Evolutionary conservation across 2,888 invertebrate genomes (phyloP), one percentile per base, ranked within the genome.

Genomic region (Drepana falcataria): DNA sequence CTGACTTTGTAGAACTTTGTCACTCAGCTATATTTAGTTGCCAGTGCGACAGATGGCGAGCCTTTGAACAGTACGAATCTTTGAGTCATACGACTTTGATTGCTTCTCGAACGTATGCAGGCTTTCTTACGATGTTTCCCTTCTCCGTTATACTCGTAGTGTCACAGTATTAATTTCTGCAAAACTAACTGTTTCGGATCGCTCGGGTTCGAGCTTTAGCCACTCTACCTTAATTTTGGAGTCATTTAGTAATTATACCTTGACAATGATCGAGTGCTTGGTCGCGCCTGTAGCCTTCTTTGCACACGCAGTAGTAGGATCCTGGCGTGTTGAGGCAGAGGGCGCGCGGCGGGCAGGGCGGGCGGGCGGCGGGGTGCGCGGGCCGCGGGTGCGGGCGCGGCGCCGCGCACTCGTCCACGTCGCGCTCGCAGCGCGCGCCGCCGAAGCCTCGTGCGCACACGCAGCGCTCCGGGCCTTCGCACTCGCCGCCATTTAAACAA

Each of bases 221-320:
- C 21, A 21, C 21, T 21, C 21, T 21, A 21, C 21, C 21, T 21
- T 21, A 21, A 21, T 21, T 21, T 21, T 21, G 21, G 21, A 21
- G 0, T 21, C 1, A 21, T 21, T 21, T 21, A 21, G 21, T 21
- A 21, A 21, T 21, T 21, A 6, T 81, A 94, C 94, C 94, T 90
- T 93, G 91, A 74, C 95, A 95, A 64, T 92, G 92, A 85, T 93
- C 81, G 6, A 92, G 91, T 51, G 92, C 92, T 58, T 93, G 93
- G 58, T 83, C 81, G 40, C 81, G 73, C 34, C 93, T 92, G 87
- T 95, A 97, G 3, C 97, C 97, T 56, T 93, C 92, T 65, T 94
- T 93, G 84, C 97, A 97, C 69, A 95, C 94, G 86, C 97, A 97
- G 84, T 96, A 95, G 89, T 96, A 96, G 93, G 96, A 96, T 67